These are phyloP conservation scores for Criorhina ranunculi DNA, from an alignment of 2,888 invertebrate genomes.

Conservation along the genomic window DNA sequence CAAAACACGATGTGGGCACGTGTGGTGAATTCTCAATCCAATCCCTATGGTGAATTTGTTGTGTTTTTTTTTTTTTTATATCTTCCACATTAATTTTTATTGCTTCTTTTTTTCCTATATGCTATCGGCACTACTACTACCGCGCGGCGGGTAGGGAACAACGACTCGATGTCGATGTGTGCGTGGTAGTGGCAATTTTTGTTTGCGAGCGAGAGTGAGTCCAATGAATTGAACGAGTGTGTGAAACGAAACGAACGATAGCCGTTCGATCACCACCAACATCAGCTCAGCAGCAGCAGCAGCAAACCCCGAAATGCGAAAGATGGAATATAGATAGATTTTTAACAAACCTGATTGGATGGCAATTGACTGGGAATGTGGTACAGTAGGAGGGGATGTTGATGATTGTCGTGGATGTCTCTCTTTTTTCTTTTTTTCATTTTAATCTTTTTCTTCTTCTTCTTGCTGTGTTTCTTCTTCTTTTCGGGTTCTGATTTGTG, in stretches of 20 bases:
- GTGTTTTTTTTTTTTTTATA: slow-evolving; percentile 13
- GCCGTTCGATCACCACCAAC: slow-evolving; percentile 72
- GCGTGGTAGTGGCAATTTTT: slow-evolving; percentile 44
- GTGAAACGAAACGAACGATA: slow-evolving; percentile 75
- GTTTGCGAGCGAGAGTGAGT: slow-evolving; percentile 71
- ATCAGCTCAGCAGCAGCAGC: slow-evolving; percentile 44
- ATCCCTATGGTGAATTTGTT: slow-evolving; percentile 60
- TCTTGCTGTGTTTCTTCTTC: slow-evolving; percentile 53
- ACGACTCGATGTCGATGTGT: slow-evolving; percentile 35
- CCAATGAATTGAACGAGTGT: slow-evolving; percentile 76
- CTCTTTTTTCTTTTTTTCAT: slow-evolving; percentile 43
- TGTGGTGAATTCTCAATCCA: slow-evolving; percentile 48
- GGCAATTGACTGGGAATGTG: slow-evolving; percentile 82
- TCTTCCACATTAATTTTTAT: slow-evolving; percentile 70
- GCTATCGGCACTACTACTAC: slow-evolving; percentile 58
- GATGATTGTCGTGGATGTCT: slow-evolving; percentile 69
- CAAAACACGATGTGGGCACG: background rate
- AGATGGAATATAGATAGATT: slow-evolving; percentile 82
- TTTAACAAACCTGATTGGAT: slow-evolving; percentile 85
- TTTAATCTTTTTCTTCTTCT: slow-evolving; percentile 50
- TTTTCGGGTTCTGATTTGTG: slow-evolving; percentile 57
- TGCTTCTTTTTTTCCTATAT: slow-evolving; percentile 75
- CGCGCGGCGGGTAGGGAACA: slow-evolving; percentile 54
- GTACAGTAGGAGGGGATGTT: slow-evolving; percentile 78
- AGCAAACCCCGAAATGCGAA: slow-evolving; percentile 75